These are phyloP conservation scores for Drosophila takahashii DNA, from an alignment of 1,140 invertebrate genomes.

Conservation along the genomic window DNA sequence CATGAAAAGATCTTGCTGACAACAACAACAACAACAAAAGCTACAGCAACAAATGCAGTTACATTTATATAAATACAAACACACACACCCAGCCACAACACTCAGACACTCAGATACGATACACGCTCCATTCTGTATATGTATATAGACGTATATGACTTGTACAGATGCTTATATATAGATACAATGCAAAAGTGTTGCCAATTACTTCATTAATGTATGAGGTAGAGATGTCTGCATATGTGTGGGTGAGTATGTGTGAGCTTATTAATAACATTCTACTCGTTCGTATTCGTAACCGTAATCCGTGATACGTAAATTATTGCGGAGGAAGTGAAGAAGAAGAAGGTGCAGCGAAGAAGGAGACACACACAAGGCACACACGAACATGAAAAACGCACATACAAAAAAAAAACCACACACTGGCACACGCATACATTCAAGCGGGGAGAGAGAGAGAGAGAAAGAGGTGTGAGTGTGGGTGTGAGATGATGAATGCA, in stretches of 20 bases:
- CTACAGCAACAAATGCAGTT: constrained; percentile 13
- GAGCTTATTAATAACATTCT: constrained; percentile 75
- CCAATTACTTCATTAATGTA: constrained; percentile 83
- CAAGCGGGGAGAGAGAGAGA: constrained; percentile 1
- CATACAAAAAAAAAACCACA: constrained; percentile 9
- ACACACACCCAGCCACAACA: constrained; percentile 11
- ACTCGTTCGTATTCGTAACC: constrained; percentile 26
- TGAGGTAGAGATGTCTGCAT: constrained; percentile 83
- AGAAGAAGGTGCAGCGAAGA: constrained; percentile 61
- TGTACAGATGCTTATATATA: constrained; percentile 66
- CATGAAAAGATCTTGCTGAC: constrained; percentile 78
- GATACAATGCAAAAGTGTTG: constrained; percentile 74
- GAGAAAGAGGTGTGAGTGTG: not conserved
- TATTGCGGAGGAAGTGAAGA: constrained; percentile 21
- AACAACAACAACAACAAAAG: constrained; percentile 46
- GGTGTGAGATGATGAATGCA: constrained; percentile 36
- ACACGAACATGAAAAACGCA: constrained; percentile 23
- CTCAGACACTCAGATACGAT: constrained; percentile 44
- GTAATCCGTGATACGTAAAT: constrained; percentile 53
- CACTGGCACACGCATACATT: constrained; percentile 21
- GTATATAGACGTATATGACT: constrained; percentile 68
- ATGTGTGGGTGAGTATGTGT: constrained; percentile 83
- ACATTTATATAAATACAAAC: constrained; percentile 14
- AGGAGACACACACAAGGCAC: constrained; percentile 31
- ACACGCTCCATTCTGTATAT: constrained; percentile 69